phyloP scores from a whole-genome alignment of 2,888 invertebrate species.

The Erebia epiphron region DNA sequence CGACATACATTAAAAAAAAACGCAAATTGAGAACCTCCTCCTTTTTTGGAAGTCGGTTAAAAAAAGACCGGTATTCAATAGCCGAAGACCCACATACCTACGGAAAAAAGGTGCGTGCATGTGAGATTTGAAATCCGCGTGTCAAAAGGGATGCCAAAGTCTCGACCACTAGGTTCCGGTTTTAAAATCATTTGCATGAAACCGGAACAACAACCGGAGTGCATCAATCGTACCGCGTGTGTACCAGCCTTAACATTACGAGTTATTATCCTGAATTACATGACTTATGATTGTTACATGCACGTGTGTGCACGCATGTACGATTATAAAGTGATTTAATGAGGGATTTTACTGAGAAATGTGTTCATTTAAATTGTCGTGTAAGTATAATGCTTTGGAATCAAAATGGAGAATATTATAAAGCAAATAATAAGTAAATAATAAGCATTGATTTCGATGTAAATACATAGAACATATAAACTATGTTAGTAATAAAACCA shows the following conservation, averaged over 20 bases:
- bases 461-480: no score
- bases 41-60: no score
- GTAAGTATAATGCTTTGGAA: constrained; percentile 5
- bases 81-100: no score
- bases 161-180: neutral
- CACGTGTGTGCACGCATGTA: constrained; percentile 10
- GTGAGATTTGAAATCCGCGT: no score
- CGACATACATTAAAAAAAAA: no score
- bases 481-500: no score
- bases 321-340: constrained; percentile 14
- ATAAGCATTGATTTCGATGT: neutral
- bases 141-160: no score
- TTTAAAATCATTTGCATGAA: neutral
- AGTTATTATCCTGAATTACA: constrained; percentile 21
- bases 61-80: no score
- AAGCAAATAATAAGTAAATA: neutral
- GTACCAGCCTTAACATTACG: constrained; percentile 4
- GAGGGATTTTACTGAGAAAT: constrained; percentile 9
- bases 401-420: neutral
- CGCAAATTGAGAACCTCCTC: no score
- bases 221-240: neutral
- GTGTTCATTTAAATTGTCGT: constrained; percentile 9
- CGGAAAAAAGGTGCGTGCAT: no score
- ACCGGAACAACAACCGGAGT: neutral
- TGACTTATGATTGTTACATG: constrained; percentile 16